Conservation (phyloP, 2,113 vertebrate species). For the Ciconia maguari region DNA sequence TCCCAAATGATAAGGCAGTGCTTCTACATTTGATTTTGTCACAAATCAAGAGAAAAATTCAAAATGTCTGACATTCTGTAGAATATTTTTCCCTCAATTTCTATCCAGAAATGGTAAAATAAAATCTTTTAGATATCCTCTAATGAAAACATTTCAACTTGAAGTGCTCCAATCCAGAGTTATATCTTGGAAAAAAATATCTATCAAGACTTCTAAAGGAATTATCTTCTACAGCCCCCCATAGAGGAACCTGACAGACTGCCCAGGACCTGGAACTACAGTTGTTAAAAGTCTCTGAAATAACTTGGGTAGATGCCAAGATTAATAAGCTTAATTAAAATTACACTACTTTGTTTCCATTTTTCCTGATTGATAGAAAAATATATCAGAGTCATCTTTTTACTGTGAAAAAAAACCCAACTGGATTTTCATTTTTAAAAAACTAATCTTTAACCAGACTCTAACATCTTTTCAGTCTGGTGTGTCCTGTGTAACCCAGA, state of each 20-base stretch:
- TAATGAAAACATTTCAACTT: neutral
- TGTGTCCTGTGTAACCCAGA: neutral
- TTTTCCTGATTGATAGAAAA: neutral
- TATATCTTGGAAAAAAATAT: neutral
- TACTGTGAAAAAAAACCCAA: neutral
- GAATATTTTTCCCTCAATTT: neutral
- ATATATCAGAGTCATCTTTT: neutral
- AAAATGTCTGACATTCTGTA: neutral
- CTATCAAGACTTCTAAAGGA: neutral
- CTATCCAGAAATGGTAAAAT: neutral
- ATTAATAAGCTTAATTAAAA: neutral
- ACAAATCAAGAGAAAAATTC: neutral
- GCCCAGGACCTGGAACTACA: neutral
- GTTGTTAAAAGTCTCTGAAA: neutral
- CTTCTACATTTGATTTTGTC: neutral
- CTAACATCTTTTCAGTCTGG: neutral
- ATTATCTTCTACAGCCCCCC: neutral
- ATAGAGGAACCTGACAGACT: neutral
- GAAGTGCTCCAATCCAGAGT: neutral
- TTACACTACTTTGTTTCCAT: neutral
- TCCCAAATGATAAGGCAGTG: neutral
- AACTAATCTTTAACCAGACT: neutral
- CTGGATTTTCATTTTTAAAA: neutral
- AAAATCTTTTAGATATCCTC: fast-evolving
- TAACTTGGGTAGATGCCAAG: neutral